phyloP scores from a whole-genome alignment of 2,888 invertebrate species.

The Lepidocyrtoides sp. region DNA sequence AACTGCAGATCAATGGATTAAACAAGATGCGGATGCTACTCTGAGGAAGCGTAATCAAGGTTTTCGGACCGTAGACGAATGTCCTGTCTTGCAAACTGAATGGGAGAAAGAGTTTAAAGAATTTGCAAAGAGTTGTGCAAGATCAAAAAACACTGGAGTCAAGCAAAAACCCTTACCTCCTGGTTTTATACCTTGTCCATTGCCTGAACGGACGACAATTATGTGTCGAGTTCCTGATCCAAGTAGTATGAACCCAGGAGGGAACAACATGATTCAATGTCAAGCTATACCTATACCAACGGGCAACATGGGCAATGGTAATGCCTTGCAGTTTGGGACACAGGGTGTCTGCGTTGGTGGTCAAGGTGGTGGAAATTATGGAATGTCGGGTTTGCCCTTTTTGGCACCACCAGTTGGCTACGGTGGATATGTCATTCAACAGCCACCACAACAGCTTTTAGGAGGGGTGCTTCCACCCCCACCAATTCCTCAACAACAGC shows the following conservation, averaged over 20 bases:
- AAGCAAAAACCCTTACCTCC: constrained; percentile 36
- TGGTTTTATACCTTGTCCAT: constrained; percentile 55
- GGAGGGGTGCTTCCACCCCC: not conserved
- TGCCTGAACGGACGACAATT: constrained; percentile 47
- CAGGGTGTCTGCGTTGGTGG: constrained; percentile 35
- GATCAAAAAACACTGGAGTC: constrained; percentile 4
- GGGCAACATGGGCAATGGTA: not conserved
- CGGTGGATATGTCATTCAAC: constrained; percentile 18
- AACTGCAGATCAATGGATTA: constrained; percentile 47
- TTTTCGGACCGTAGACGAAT: constrained; percentile 14
- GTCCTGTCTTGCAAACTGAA: constrained; percentile 41
- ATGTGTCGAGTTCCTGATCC: constrained; percentile 56
- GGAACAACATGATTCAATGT: constrained; percentile 42
- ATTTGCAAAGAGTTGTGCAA: constrained; percentile 49
- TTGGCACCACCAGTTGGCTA: constrained; percentile 23
- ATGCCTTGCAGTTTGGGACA: constrained; percentile 25
- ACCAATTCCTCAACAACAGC: not conserved
- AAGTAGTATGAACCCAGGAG: not conserved
- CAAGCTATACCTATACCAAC: constrained; percentile 57
- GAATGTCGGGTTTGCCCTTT: not conserved
- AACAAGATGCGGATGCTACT: constrained; percentile 26
- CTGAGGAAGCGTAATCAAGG: not conserved
- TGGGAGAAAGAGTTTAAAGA: constrained; percentile 63
- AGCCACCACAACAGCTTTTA: not conserved
- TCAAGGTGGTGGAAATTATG: not conserved